A percentile compares a stretch with the other conserved stretches of the same genome.
Conservation (phyloP, 2,888 invertebrate species). For the Ichneumoninae sp. region DNA sequence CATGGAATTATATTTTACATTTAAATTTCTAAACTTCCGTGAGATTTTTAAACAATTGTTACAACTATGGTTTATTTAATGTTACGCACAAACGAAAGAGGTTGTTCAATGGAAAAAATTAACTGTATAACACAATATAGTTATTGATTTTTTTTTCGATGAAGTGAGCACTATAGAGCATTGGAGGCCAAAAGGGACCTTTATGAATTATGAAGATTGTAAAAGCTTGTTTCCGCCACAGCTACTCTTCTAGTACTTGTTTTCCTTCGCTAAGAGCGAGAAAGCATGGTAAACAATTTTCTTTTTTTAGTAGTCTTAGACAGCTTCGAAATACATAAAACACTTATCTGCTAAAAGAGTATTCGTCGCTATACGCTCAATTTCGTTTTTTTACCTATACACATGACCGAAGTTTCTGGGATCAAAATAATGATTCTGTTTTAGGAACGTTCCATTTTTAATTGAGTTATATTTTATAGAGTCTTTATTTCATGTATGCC, state of each 20-base stretch:
- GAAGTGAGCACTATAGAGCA: background rate
- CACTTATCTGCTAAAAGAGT: background rate
- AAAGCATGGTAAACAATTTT: slow-evolving; percentile 11
- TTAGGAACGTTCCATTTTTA: background rate
- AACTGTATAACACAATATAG: background rate
- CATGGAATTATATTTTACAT: background rate
- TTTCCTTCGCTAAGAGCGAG: background rate
- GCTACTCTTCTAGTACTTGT: background rate
- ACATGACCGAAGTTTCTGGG: background rate
- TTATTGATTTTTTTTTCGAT: background rate
- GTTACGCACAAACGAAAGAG: background rate
- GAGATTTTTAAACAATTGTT: background rate
- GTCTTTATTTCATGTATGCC: too few relatives aligned
- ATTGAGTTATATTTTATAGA: background rate
- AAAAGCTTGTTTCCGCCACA: background rate
- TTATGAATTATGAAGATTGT: background rate
- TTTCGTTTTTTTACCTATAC: background rate
- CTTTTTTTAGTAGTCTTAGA: background rate
- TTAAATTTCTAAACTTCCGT: background rate
- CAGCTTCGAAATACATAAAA: background rate
- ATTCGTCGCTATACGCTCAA: background rate
- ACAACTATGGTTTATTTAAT: background rate
- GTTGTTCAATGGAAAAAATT: background rate
- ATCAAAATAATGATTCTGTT: background rate
- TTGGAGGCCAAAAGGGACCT: background rate